Percentiles rank a stretch among this genome's conserved stretches.
phyloP scores from a whole-genome alignment of 2,113 vertebrate genomes.

The Tapirus terrestris region DNA sequence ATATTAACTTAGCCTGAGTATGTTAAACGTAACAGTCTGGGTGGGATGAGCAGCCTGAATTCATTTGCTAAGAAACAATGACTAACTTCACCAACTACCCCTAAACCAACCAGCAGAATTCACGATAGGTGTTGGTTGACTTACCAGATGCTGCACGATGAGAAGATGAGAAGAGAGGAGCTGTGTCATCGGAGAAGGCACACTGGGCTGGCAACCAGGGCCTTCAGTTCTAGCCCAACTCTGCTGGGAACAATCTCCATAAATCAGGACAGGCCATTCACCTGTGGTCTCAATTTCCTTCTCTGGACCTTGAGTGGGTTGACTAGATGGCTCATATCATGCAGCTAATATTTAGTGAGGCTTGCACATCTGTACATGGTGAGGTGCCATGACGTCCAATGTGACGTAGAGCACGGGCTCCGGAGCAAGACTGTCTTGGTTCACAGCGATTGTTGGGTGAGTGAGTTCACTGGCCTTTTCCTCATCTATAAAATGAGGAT shows the following conservation, averaged over 20 bases:
- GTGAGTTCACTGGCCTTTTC: not conserved
- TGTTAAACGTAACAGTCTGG: constrained; percentile 26
- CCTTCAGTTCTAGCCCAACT: not conserved
- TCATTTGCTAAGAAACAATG: constrained; percentile 2
- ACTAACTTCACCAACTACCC: not conserved
- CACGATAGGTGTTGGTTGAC: not conserved
- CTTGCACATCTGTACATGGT: not conserved
- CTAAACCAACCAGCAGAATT: not conserved
- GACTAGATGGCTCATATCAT: not conserved
- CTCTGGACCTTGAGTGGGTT: not conserved
- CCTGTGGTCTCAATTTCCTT: not conserved
- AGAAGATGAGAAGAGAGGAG: not conserved
- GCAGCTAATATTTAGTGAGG: not conserved
- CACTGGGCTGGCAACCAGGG: too few species aligned
- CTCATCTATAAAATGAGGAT: not conserved
- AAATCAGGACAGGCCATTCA: not conserved
- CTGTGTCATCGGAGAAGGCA: not conserved
- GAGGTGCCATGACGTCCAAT: not conserved
- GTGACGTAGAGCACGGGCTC: not conserved
- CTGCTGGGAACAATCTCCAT: not conserved
- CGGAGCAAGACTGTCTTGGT: not conserved
- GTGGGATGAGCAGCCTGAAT: not conserved
- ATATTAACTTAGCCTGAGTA: constrained; percentile 12
- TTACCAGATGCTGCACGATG: not conserved
- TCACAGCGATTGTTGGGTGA: not conserved